Evolutionary conservation across 2,113 vertebrate species (phyloP), one percentile per base, ranked within the genome.

Genomic region (Mirza zaza): DNA sequence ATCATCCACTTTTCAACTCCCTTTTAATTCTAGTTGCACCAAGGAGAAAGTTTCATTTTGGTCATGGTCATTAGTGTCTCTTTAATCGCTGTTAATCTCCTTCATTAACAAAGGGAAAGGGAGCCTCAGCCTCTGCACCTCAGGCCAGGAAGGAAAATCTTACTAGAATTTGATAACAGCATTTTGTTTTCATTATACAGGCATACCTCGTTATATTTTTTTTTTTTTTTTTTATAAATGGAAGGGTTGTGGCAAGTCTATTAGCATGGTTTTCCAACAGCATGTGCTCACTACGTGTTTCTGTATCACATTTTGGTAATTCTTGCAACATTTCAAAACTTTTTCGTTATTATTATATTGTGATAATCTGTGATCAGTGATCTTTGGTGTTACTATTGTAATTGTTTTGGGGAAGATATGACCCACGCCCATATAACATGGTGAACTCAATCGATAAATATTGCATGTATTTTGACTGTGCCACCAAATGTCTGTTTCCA

Each of bases 171-270:
- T 92, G 55, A 68, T 42, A 87, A 36, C 15, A 63, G 61, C 42
- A 23, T 25, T 83, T 89, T 87, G 50, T 81, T 95, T 90, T 93
- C 79, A 83, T 90, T 89, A 48, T 17, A 32, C 27, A 76, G 42
- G 42, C 15, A 45, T 29, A 48, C 42, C 73, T 32, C 27, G 0
- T 76, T 76, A 45, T 32, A 76, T 27, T 48, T 14, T 15, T 8
- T 61, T 15, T 27, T 48, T 14, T 15, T 8, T 61, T 15, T 27
- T 42, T 29, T 45, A 29, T 45, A 76, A 45, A 76, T 17, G 17
- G 25, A 48, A 76, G 25, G 73, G 48, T 76, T 76, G 42, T 48
- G 42, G 73, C 13, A 76, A 76, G 42, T 76, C 73, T 48, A 45
- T 48, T 15, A 3, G 42, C 42, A 9, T 27, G 48, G 45, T 45